Conservation (phyloP, 2,888 invertebrate species). For the Aromia moschata region DNA sequence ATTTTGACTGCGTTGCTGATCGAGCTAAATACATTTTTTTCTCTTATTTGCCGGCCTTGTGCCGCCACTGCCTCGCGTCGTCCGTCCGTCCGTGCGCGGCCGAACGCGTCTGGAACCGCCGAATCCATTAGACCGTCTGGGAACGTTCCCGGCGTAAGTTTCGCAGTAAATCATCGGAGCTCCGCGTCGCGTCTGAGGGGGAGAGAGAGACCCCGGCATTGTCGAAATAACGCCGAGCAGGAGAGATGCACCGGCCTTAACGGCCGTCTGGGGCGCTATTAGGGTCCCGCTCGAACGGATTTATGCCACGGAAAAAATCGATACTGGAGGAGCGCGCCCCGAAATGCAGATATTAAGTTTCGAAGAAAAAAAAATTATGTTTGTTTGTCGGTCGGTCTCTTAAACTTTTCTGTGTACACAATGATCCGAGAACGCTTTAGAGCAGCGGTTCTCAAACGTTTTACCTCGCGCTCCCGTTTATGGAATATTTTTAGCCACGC, state of each 20-base stretch:
- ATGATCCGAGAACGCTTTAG: too few relatives aligned
- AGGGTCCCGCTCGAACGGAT: background rate
- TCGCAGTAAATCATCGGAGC: conserved; percentile 19
- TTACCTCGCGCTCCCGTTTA: too few relatives aligned
- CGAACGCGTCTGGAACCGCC: conserved; percentile 10
- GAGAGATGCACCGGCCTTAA: conserved; percentile 17
- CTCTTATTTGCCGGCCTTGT: too few relatives aligned
- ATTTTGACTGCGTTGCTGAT: too few relatives aligned
- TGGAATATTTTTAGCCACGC: too few relatives aligned
- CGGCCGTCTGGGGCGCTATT: conserved; percentile 9
- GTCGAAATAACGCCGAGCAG: conserved; percentile 11
- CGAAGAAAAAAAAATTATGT: too few relatives aligned
- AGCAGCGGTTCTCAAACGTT: too few relatives aligned
- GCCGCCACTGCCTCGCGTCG: too few relatives aligned
- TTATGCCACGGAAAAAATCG: background rate
- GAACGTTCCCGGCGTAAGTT: conserved; percentile 20
- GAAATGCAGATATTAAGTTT: too few relatives aligned
- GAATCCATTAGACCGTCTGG: conserved; percentile 25
- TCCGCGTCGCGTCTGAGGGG: background rate
- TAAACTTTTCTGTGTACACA: too few relatives aligned
- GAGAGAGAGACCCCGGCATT: conserved; percentile 6
- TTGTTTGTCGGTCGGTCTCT: too few relatives aligned
- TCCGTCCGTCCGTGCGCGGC: background rate
- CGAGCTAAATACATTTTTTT: too few relatives aligned
- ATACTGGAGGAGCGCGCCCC: background rate